Percentiles rank a stretch among this genome's conserved stretches.
Evolutionary conservation across 2,797 vertebrate genomes (phyloP).

Genomic region (Eospalax fontanierii): DNA sequence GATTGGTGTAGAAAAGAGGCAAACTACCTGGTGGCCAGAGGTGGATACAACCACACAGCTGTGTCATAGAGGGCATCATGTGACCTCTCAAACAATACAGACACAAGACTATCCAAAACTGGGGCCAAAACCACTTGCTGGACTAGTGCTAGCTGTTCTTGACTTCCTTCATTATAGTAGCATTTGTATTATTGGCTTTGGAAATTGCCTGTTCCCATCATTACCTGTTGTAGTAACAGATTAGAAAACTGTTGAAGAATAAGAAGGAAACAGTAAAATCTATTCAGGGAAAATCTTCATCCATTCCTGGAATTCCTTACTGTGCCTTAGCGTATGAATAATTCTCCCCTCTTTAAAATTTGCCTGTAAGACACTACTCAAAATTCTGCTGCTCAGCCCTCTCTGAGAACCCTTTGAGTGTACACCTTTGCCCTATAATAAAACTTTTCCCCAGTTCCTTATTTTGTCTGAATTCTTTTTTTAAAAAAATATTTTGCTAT

Average conservation of each 20-base stretch:
- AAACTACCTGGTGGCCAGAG: too few species aligned
- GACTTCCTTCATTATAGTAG: not conserved
- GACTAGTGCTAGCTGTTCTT: not conserved
- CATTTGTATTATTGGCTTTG: not conserved
- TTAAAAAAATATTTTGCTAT: too few species aligned
- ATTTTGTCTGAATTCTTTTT: not conserved
- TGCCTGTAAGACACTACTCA: not conserved
- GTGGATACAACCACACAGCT: not conserved
- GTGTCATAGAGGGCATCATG: not conserved
- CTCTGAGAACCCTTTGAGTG: not conserved
- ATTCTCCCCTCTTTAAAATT: not conserved
- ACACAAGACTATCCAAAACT: not conserved
- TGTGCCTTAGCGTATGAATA: not conserved
- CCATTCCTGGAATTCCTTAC: not conserved
- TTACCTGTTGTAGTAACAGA: not conserved
- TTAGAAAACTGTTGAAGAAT: not conserved
- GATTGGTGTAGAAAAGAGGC: not conserved
- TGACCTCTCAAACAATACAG: not conserved
- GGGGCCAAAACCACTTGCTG: not conserved
- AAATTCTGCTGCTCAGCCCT: not conserved
- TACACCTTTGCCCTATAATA: not conserved
- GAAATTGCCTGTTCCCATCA: not conserved
- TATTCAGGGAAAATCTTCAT: not conserved
- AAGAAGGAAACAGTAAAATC: not conserved
- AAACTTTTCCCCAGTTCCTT: not conserved